Evolutionary conservation across 2,113 vertebrate species (phyloP).

Genomic region (Panthera leo): DNA sequence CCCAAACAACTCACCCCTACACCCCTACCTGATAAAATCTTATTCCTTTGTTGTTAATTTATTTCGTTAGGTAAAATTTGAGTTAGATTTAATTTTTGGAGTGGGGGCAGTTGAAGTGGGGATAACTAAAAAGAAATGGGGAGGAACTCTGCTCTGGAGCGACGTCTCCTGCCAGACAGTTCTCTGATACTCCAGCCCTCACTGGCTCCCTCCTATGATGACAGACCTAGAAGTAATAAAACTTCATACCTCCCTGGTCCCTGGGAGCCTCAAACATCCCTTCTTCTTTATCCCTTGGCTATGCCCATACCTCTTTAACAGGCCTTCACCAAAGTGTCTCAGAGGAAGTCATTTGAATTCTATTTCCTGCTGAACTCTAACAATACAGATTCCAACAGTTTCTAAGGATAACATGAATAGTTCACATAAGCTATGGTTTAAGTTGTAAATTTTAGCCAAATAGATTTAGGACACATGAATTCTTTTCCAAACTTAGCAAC

Average conservation of each 20-base stretch:
- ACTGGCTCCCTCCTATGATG: too few species aligned
- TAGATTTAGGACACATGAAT: background rate
- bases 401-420: background rate
- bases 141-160: background rate
- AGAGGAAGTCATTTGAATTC: background rate
- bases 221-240: background rate
- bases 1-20: background rate
- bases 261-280: background rate
- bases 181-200: background rate
- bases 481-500: constrained; percentile 8
- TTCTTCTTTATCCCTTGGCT: background rate
- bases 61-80: background rate
- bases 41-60: background rate
- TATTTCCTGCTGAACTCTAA: background rate
- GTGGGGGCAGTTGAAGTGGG: background rate
- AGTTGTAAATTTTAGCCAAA: background rate
- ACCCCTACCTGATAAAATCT: background rate
- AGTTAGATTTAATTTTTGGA: background rate
- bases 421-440: background rate
- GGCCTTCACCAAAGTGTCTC: background rate
- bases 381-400: background rate
- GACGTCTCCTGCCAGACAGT: background rate
- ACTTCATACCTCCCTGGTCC: background rate
- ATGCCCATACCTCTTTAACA: background rate
- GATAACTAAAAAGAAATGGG: background rate